phyloP scores from a whole-genome alignment of 2,797 vertebrate genomes.

The Malacoctenus gilli region DNA sequence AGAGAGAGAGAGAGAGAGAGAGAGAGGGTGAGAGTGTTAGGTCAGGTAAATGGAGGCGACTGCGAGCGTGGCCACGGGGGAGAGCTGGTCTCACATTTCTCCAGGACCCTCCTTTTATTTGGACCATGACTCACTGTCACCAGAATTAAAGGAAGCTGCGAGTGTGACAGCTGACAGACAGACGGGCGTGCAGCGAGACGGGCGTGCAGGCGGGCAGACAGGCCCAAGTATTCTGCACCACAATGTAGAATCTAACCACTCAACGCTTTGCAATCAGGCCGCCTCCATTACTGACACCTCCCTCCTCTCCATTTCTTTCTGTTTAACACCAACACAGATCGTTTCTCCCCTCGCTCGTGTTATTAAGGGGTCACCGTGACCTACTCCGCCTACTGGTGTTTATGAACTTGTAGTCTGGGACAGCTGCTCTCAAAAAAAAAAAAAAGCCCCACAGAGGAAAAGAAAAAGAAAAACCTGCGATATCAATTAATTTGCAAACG shows the following conservation, averaged over 20 bases:
- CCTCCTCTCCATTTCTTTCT: constrained; percentile 10
- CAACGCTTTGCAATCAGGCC: constrained; percentile 41
- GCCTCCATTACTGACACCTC: constrained; percentile 28
- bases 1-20: constrained; percentile 1
- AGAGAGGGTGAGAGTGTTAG: not conserved
- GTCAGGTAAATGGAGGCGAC: not conserved
- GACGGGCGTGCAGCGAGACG: constrained; percentile 21
- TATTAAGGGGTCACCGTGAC: constrained; percentile 26
- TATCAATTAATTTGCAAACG: not conserved
- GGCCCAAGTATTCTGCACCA: constrained; percentile 52
- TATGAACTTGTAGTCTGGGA: not conserved
- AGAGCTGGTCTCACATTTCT: constrained; percentile 50
- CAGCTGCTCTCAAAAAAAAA: not conserved
- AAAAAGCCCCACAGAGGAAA: not conserved
- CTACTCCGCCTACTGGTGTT: constrained; percentile 15
- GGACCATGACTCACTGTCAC: constrained; percentile 60
- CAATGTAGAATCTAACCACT: constrained; percentile 57
- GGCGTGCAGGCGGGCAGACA: constrained; percentile 17
- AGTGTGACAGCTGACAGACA: constrained; percentile 29
- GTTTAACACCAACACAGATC: constrained; percentile 18
- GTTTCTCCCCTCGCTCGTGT: too few relatives aligned
- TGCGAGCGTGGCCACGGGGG: not conserved
- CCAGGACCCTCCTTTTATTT: constrained; percentile 27
- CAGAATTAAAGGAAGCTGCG: constrained; percentile 51
- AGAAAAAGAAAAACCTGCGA: not conserved